Evolutionary conservation across 2,888 invertebrate genomes (phyloP), one percentile per base, ranked within the genome.

Genomic region (Rhagium mordax): DNA sequence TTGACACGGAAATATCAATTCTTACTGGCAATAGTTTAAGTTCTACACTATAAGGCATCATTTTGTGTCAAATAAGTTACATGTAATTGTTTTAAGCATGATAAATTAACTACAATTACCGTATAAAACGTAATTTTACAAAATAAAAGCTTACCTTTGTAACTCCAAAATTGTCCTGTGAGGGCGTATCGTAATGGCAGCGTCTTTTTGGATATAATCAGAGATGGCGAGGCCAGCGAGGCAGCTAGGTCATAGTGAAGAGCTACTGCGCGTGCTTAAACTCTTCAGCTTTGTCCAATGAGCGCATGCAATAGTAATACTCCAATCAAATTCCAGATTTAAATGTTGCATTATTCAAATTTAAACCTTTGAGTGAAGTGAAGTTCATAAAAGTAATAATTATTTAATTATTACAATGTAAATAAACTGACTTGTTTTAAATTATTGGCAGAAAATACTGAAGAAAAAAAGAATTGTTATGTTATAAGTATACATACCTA

Each of bases 161-260:
- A 89, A 89, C 89, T 89, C 88, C 86, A 82, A 87, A 86, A 88
- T 86, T 87, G 88, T 87, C 89, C 89, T 89, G 88, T 89, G 90
- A 90, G 90, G 91, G 91, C 90, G 90, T 91, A 89, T 87, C 88
- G 85, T 86, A 88, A 85, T 84, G 84, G 83, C 85, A 85, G 83
- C 87, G 86, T 85, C 87, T 88, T 83, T 85, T 83, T 84, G 76
- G 81, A 79, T 82, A 79, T 72, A 86, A 86, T 85, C 87, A 88
- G 88, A 88, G 88, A 88, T 88, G 88, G 87, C 88, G 88, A 88
- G 84, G 87, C 86, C 87, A 88, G 89, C 84, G 82, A 76, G 74
- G 16, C 65, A 15, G 33, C 53, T 33, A 49, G 33, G 49, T 49
- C 61, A 21, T 47, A 49, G 8, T 49, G 64, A 16, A 51, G 10